A percentile compares a stretch with the other conserved stretches of the same genome.
Conservation (phyloP, 2,888 invertebrate species). For the Shargacucullia verbasci region DNA sequence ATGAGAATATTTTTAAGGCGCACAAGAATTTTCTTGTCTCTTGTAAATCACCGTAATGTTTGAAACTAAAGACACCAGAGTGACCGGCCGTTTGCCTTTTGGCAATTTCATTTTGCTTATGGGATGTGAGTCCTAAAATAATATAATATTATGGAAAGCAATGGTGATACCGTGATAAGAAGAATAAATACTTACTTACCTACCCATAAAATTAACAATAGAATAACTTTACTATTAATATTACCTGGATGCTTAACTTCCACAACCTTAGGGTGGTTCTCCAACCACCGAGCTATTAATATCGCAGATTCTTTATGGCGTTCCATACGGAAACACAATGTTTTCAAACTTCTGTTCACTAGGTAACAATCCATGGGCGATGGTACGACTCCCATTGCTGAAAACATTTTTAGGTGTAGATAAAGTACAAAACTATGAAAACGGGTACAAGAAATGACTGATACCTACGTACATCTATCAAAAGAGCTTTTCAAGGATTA, state of each 20-base stretch:
- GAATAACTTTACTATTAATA: neutral
- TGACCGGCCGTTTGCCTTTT: slow-evolving; percentile 95
- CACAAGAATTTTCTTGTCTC: slow-evolving; percentile 93
- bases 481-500: too few species aligned
- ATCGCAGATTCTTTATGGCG: slow-evolving; percentile 94
- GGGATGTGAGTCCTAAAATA: slow-evolving; percentile 92
- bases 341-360: slow-evolving; percentile 98
- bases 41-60: slow-evolving; percentile 93
- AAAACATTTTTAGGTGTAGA: slow-evolving; percentile 53
- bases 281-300: slow-evolving; percentile 94
- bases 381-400: slow-evolving; percentile 97
- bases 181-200: too few species aligned
- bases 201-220: too few species aligned
- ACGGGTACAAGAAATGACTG: too few species aligned
- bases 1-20: slow-evolving; percentile 93
- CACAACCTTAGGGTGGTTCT: slow-evolving; percentile 93
- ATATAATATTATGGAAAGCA: too few species aligned
- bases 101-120: slow-evolving; percentile 95
- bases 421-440: too few species aligned
- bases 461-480: too few species aligned
- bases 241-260: slow-evolving; percentile 95
- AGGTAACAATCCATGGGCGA: slow-evolving; percentile 99
- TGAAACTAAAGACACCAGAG: slow-evolving; percentile 97
- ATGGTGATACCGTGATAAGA: too few species aligned
- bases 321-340: slow-evolving; percentile 97